Conservation (phyloP, 2,888 invertebrate species). For the Trachelus tabidus region DNA sequence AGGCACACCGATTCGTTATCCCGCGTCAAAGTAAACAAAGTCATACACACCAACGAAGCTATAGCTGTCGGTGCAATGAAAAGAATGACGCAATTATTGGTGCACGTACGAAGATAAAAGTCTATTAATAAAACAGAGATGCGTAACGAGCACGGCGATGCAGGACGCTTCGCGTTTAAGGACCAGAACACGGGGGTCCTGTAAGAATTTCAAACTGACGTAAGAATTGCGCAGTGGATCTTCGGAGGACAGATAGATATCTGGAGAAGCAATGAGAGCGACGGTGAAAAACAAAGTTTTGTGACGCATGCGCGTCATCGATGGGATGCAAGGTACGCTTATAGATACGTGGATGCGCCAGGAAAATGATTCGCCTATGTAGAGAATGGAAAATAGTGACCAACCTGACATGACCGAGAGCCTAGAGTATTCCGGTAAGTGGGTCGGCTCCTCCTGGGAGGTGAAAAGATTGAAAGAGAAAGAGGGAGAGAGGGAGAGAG, state of each 20-base stretch:
- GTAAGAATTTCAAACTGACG: not conserved
- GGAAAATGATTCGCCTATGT: not conserved
- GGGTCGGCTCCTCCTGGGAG: not conserved
- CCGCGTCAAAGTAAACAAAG: not conserved
- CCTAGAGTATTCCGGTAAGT: not conserved
- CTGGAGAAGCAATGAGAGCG: not conserved
- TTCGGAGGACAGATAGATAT: not conserved
- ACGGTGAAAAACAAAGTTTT: no score
- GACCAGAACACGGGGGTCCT: not conserved
- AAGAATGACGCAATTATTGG: not conserved
- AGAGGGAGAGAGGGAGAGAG: no score
- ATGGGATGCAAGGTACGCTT: not conserved
- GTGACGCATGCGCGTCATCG: no score
- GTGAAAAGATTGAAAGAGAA: not conserved
- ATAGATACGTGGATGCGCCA: not conserved
- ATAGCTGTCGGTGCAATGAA: not conserved
- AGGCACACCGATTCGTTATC: not conserved
- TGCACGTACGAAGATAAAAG: not conserved
- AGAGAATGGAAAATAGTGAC: not conserved
- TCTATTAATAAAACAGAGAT: not conserved
- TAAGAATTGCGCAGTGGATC: not conserved
- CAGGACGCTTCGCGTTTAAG: not conserved
- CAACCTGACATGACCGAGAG: not conserved
- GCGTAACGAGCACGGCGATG: not conserved
- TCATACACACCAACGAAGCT: not conserved